phyloP scores from a whole-genome alignment of 2,113 vertebrate species.

The Zosterops lateralis region DNA sequence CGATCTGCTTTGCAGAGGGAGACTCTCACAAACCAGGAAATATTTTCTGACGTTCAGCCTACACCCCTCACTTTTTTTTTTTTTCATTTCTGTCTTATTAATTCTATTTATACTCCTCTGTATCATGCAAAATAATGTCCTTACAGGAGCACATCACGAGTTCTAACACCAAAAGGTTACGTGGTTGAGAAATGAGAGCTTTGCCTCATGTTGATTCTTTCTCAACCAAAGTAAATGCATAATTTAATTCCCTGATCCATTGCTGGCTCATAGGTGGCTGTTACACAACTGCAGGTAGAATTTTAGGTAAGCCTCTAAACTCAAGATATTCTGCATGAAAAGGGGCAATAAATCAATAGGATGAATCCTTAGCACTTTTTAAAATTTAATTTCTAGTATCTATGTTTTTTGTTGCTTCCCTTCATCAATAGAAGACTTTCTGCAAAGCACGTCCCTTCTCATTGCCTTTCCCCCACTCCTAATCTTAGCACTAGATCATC shows the following conservation, averaged over 20 bases:
- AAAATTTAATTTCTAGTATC: not conserved
- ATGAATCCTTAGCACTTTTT: not conserved
- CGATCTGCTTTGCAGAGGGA: conserved; percentile 44
- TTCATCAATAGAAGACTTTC: not conserved
- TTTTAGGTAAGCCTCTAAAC: not conserved
- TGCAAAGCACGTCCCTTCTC: not conserved
- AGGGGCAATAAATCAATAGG: not conserved
- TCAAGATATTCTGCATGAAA: not conserved
- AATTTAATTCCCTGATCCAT: not conserved
- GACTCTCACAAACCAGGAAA: conserved; percentile 53
- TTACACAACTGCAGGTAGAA: conserved; percentile 12
- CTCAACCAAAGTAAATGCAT: not conserved
- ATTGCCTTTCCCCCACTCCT: not conserved
- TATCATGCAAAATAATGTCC: not conserved
- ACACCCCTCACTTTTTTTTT: not conserved
- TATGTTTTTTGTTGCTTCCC: not conserved
- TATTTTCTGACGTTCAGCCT: conserved; percentile 56
- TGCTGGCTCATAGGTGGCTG: not conserved
- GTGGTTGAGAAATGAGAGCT: conserved; percentile 18
- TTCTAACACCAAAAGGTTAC: not conserved
- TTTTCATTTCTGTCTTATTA: not conserved
- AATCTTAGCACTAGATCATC: conserved; percentile 22
- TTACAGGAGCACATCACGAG: not conserved
- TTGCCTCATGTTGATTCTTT: not conserved
- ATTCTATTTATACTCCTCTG: conserved; percentile 38